These are phyloP conservation scores for Xiphophorus maculatus DNA, from an alignment of 2,113 vertebrate genomes.

Conservation along the genomic window DNA sequence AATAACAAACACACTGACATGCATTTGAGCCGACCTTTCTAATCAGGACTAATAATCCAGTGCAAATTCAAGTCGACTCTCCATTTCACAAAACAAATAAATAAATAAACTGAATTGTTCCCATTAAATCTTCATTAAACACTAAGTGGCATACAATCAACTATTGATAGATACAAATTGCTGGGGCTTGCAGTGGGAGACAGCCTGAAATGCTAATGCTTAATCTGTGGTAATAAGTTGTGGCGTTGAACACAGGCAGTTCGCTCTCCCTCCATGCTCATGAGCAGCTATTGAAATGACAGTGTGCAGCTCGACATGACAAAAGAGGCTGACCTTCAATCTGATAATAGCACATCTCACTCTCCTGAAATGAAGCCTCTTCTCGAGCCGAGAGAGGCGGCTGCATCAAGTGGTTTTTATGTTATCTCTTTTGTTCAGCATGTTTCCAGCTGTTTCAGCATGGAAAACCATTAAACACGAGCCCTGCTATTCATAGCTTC, in stretches of 20 bases:
- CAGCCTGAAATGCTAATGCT: slow-evolving; percentile 78
- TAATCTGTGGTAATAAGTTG: slow-evolving; percentile 76
- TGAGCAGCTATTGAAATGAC: slow-evolving; percentile 55
- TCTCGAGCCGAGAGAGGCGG: slow-evolving; percentile 43
- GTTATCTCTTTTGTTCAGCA: slow-evolving; percentile 56
- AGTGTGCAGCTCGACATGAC: slow-evolving; percentile 51
- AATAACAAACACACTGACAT: slow-evolving; percentile 63
- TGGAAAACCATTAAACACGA: slow-evolving; percentile 25
- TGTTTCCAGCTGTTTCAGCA: slow-evolving; percentile 40
- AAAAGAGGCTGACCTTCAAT: slow-evolving; percentile 69
- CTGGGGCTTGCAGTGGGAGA: slow-evolving; percentile 70
- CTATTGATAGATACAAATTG: slow-evolving; percentile 82
- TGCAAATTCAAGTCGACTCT: slow-evolving; percentile 69
- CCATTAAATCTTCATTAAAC: slow-evolving; percentile 84
- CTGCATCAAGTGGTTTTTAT: slow-evolving; percentile 57
- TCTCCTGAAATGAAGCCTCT: slow-evolving; percentile 39
- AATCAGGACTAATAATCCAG: slow-evolving; percentile 74
- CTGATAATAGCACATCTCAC: slow-evolving; percentile 55
- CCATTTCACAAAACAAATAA: slow-evolving; percentile 50
- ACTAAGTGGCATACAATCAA: slow-evolving; percentile 82
- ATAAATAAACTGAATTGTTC: slow-evolving; percentile 63
- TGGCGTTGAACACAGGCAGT: slow-evolving; percentile 46
- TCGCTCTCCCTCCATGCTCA: slow-evolving; percentile 41
- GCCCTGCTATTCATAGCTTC: slow-evolving; percentile 43
- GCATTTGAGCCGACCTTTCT: slow-evolving; percentile 61